phyloP scores from a whole-genome alignment of 64 coral and sea anemone species.

The Platygyra sinensis region DNA sequence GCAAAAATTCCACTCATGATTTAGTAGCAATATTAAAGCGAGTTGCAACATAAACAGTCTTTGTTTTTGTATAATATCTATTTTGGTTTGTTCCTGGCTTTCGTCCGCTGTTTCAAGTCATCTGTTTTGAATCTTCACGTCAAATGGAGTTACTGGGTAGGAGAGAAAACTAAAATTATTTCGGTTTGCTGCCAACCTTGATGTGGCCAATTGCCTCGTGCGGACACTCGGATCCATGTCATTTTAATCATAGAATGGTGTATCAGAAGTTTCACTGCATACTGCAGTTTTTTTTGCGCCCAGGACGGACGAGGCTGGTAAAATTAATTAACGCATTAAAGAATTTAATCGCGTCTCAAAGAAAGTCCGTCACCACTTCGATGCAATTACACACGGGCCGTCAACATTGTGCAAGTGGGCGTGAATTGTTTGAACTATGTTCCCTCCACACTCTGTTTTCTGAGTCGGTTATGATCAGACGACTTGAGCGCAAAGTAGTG shows the following conservation, averaged over 20 bases:
- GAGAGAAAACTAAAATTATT: too few species aligned
- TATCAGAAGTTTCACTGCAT: too few species aligned
- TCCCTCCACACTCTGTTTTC: background rate
- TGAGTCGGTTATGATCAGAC: background rate
- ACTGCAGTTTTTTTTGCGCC: background rate
- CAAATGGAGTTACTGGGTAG: too few species aligned
- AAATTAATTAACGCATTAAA: background rate
- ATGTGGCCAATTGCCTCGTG: too few species aligned
- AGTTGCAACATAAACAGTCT: conserved; percentile 12
- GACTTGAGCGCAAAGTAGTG: too few species aligned
- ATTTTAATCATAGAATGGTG: too few species aligned
- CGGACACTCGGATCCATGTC: too few species aligned
- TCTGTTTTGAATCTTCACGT: too few species aligned
- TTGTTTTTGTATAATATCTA: background rate
- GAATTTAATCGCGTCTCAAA: background rate
- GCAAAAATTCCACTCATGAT: background rate
- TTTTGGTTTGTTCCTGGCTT: background rate
- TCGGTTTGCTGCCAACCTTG: too few species aligned
- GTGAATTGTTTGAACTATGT: conserved; percentile 3
- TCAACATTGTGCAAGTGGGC: background rate
- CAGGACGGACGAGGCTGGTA: background rate
- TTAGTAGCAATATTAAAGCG: conserved; percentile 1
- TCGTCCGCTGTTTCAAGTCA: background rate
- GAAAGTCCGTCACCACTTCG: background rate
- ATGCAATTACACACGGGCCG: background rate